Evolutionary conservation across 1,140 invertebrate genomes (phyloP), one percentile per base, ranked within the genome.

Genomic region (Lasaia peninsularis): DNA sequence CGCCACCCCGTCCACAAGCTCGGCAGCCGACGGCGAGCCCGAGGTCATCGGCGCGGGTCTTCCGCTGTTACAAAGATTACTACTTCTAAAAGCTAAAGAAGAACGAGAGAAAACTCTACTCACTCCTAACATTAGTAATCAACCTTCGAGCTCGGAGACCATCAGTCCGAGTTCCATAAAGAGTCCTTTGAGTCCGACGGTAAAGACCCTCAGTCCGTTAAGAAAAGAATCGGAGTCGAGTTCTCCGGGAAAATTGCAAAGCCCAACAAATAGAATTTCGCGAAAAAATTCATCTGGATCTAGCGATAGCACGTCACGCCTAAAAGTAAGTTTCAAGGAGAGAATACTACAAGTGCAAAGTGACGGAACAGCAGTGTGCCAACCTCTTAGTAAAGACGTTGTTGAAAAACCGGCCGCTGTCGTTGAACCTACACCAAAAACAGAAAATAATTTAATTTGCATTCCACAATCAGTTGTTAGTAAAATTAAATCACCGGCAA

Each of bases 51-150:
- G 93, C 10, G 92, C 93, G 40, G 94, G 93, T 20, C 86, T 96
- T 44, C 95, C 95, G 1, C 89, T 97, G 6, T 88, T 97, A 2
- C 95, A 97, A 77, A 89, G 95, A 60, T 89, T 97, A 16, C 88
- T 95, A 31, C 86, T 96, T 52, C 88, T 97, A 7, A 96, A 96
- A 81, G 93, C 94, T 9, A 96, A 95, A 81, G 94, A 94, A 74
- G 95, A 96, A 62, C 89, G 89, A 52, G 92, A 94, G 51, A 89
- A 86, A 60, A 84, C 81, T 60, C 78, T 86, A 63, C 62, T 88
- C 4, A 86, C 86, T 14, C 80, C 80, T 18, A 71, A 72, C 8
- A 79, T 65, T 4, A 89, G 85, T 51, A 89, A 90, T 60, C 80
- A 80, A 60, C 84, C 80, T 24, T 90, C 89, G 9, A 89, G 87